A percentile compares a stretch with the other conserved stretches of the same genome.
phyloP scores from a whole-genome alignment of 2,888 invertebrate genomes.

The Gasteruption jaculator region DNA sequence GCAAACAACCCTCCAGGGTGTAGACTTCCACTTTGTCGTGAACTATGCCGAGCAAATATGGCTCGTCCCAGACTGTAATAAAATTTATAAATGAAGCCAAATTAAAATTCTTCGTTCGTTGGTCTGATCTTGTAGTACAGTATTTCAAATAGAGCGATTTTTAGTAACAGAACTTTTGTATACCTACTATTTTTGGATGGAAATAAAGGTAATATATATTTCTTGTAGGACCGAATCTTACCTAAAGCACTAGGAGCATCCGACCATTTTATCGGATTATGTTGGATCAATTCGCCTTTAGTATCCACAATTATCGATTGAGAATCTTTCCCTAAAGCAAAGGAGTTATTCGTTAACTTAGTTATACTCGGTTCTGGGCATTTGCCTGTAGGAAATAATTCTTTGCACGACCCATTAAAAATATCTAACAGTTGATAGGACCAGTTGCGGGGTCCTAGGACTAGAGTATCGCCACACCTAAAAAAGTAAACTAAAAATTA shows the following conservation, averaged over 20 bases:
- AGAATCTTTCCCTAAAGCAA: conserved; percentile 82
- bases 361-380: conserved; percentile 79
- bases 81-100: conserved; percentile 4
- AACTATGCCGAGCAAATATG: conserved; percentile 83
- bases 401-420: conserved; percentile 66
- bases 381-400: conserved; percentile 81
- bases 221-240: too few relatives aligned
- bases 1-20: conserved; percentile 74
- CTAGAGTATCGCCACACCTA: conserved; percentile 45
- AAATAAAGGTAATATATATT: too few relatives aligned
- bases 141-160: too few relatives aligned
- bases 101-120: too few relatives aligned
- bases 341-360: conserved; percentile 69
- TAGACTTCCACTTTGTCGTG: conserved; percentile 81
- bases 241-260: conserved; percentile 70
- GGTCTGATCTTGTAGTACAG: too few relatives aligned
- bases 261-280: conserved; percentile 74
- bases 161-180: too few relatives aligned
- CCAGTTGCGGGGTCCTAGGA: conserved; percentile 46
- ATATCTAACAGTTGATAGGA: conserved; percentile 46
- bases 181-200: too few relatives aligned
- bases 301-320: conserved; percentile 83
- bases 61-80: conserved; percentile 82
- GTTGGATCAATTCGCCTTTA: conserved; percentile 64
- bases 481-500: conserved; percentile 1